Base-by-base conservation (phyloP, 2,797 vertebrate species). In the Clamator glandarius region DNA sequence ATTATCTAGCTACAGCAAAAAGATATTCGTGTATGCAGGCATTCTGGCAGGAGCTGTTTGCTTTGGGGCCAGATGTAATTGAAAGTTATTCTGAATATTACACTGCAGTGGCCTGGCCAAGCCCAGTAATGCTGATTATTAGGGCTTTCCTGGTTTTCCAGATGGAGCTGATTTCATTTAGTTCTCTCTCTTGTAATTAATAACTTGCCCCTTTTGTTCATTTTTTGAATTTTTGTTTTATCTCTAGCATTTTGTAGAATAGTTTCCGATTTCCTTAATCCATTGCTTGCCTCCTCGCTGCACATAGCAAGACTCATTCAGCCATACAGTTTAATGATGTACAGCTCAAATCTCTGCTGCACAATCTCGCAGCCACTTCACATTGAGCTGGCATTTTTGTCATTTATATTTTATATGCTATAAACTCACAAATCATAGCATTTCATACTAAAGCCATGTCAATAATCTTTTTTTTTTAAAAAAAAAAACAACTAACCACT, bases 121-220 rank as follows among this genome's bases (percentile, higher is more conserved):
- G 92, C 62, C 55, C 84, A 89, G 91, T 86, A 93, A 94, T 50
- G 55, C 92, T 89, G 94, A 91, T 92, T 91, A 89, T 95, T 96
- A 92, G 92, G 93, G 90, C 87, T 96, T 95, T 94, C 89, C 93
- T 95, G 87, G 69, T 77, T 92, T 95, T 93, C 93, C 94, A 96
- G 82, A 93, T 95, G 95, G 94, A 93, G 73, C 36, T 84, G 74
- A 86, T 95, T 96, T 93, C 20, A 41, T 85, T 84, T 78, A 28
- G 82, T 42, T 89, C 93, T 81, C 75, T 92, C 88, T 74, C 68
- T 77, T 55, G 61, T 69, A 96, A 96, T 95, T 94, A 95, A 92
- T 87, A 92, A 89, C 89, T 95, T 42, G 81, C 52, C 68, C 29
- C 86, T 84, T 94, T 95, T 89, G 42, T 92, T 84, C 64, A 33